Percentiles rank a stretch among this genome's conserved stretches.
Conservation (phyloP, 1,140 invertebrate species). For the Cecropterus lyciades region DNA sequence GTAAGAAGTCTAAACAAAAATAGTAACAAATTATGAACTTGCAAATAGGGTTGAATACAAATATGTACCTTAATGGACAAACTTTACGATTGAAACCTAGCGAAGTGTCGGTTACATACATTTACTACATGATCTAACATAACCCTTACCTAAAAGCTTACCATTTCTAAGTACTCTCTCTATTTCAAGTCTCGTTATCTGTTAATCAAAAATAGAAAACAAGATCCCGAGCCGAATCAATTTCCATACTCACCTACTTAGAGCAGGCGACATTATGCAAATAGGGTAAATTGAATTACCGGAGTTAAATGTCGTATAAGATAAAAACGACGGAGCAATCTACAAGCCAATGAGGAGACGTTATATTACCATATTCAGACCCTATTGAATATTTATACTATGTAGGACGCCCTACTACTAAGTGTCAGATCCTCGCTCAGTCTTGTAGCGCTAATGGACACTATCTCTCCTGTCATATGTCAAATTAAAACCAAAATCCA, state of each 20-base stretch:
- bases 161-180: too few relatives aligned
- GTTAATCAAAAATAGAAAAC: constrained; percentile 37
- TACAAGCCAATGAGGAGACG: constrained; percentile 80
- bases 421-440: constrained; percentile 67
- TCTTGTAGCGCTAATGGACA: constrained; percentile 72
- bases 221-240: constrained; percentile 49
- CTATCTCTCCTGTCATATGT: constrained; percentile 58
- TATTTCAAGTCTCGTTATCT: constrained; percentile 26
- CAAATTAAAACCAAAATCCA: constrained; percentile 58
- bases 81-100: too few relatives aligned
- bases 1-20: too few relatives aligned
- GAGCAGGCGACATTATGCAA: constrained; percentile 78
- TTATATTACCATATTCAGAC: constrained; percentile 81
- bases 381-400: constrained; percentile 83
- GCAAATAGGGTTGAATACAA: too few relatives aligned
- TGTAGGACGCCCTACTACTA: constrained; percentile 58
- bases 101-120: too few relatives aligned
- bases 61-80: too few relatives aligned
- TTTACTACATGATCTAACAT: too few relatives aligned
- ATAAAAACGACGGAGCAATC: constrained; percentile 83
- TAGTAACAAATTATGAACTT: too few relatives aligned
- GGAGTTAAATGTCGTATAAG: constrained; percentile 83
- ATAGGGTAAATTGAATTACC: constrained; percentile 83
- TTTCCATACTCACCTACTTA: constrained; percentile 81
- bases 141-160: too few relatives aligned